Evolutionary conservation across 2,113 vertebrate genomes (phyloP), one percentile per base, ranked within the genome.

Genomic region (Cyanoderma ruficeps): DNA sequence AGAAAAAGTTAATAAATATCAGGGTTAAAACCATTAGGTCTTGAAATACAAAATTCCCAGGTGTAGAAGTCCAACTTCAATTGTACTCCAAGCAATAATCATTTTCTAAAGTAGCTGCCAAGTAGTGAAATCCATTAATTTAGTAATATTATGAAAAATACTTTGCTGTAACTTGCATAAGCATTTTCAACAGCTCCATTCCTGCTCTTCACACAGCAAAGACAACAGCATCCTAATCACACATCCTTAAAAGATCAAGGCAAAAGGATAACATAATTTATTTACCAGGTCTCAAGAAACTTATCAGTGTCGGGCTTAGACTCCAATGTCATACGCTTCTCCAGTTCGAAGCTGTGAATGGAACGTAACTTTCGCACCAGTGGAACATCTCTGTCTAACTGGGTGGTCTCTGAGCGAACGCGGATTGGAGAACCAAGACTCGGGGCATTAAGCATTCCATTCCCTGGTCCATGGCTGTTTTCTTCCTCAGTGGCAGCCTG

Each of bases 311-410:
- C 98, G 37, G 98, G 98, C 93, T 99, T 99, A 70, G 99, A 97
- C 95, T 99, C 99, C 86, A 99, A 90, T 0, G 97, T 98, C 56
- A 99, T 96, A 70, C 98, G 98, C 91, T 98, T 99, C 97, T 99
- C 99, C 95, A 99, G 97, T 87, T 99, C 99, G 93, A 99, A 99
- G 97, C 99, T 99, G 96, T 99, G 99, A 83, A 99, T 99, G 72
- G 99, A 99, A 68, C 99, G 98, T 41, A 99, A 97, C 95, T 99
- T 99, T 30, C 99, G 98, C 95, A 99, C 97, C 82, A 99, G 96
- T 2, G 98, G 98, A 30, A 98, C 97, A 33, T 99, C 99, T 68
- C 98, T 98, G 69, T 99, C 99, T n/a, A 98, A 97, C 61, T 98
- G 98, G 44, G 96, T 98, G 75, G 96, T 99, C 93, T 99, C 99